Conservation (phyloP, 2,888 invertebrate species). For the Exephanes ischioxanthus region DNA sequence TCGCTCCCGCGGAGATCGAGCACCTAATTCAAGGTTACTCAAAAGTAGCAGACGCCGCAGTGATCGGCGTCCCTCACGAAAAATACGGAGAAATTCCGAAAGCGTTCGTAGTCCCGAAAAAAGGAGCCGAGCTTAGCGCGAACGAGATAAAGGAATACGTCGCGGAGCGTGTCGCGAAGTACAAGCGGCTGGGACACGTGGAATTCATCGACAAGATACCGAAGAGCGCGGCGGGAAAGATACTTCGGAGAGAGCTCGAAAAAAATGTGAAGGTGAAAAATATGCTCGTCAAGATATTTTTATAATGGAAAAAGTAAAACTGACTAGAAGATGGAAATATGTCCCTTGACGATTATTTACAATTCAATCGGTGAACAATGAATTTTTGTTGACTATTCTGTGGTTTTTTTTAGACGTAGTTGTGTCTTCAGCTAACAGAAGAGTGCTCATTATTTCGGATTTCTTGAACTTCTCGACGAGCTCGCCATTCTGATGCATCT, state of each 20-base stretch:
- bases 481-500: conserved; percentile 98
- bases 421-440: conserved; percentile 85
- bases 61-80: conserved; percentile 90
- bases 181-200: conserved; percentile 91
- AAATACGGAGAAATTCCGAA: conserved; percentile 90
- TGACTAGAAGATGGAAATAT: background rate
- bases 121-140: conserved; percentile 83
- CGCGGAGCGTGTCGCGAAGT: conserved; percentile 88
- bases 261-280: conserved; percentile 49
- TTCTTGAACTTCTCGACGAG: conserved; percentile 96
- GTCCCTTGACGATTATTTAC: conserved; percentile 20
- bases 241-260: conserved; percentile 88
- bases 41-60: conserved; percentile 91
- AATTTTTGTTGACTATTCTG: conserved; percentile 40
- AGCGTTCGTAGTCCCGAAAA: conserved; percentile 89
- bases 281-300: background rate
- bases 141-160: conserved; percentile 88
- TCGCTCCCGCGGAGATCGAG: conserved; percentile 95
- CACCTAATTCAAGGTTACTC: conserved; percentile 89
- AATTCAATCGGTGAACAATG: conserved; percentile 8
- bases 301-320: background rate
- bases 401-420: conserved; percentile 51
- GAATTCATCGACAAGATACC: conserved; percentile 90
- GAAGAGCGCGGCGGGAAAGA: conserved; percentile 92
- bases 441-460: conserved; percentile 94